Base-by-base conservation (phyloP, 2,888 invertebrate species). In the Drosophila nigritarsus region DNA sequence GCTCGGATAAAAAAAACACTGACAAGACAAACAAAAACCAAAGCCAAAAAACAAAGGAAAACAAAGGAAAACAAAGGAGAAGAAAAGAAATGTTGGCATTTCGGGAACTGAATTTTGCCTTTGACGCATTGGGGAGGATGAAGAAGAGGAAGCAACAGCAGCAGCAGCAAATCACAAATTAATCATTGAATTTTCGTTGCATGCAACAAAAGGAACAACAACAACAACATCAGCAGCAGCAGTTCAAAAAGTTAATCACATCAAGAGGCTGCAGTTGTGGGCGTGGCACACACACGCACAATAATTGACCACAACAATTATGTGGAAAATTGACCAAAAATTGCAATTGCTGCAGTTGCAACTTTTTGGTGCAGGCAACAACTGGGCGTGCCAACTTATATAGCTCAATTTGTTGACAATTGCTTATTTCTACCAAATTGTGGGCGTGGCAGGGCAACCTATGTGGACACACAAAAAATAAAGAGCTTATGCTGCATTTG, bases 321-420 rank as follows among this genome's bases (percentile, higher is more conserved):
- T 88, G 87, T 86, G 68, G 65, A 72, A 81, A 84, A 84, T 83
- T 78, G 88, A 86, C 70, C 70, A 76, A 80, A 88, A 86, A 86
- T 86, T 88, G 81, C 88, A 84, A 69, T 80, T 88, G 78, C 78
- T 75, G 78, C 78, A 87, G 74, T 81, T 75, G 65, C 80, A 54
- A 53, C 61, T 65, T 58, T 63, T 61, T 30, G 27, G 50, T 50
- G 50, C 45, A 45, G 62, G 6, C 59, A 45, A 56, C 32, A 49
- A 32, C 15, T 8, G 56, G 45, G 63, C 48, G 59, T 38, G 30
- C 45, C 62, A 61, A 53, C 67, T 75, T 54, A 62, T 75, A 71
- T 65, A 59, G 71, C 63, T 56, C 70, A 55, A 80, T 80, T 70
- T 76, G 69, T 60, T 83, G 82, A 76, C 82, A 75, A 73, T 83